Conservation (phyloP, 2,888 invertebrate species). For the Acleris cristana region DNA sequence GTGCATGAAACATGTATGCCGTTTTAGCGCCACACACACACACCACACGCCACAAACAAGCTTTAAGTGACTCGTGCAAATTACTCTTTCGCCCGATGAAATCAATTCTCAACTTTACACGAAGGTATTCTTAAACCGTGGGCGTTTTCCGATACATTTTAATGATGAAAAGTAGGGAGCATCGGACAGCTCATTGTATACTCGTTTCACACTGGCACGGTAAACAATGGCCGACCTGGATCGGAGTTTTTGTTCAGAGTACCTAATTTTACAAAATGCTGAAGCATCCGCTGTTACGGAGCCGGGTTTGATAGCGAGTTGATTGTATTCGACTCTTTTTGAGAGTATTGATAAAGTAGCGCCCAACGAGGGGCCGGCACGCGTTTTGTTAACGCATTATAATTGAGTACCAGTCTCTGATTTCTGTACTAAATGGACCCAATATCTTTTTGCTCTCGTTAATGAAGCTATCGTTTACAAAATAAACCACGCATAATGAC, state of each 20-base stretch:
- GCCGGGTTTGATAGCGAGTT: conserved; percentile 41
- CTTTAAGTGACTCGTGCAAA: conserved; percentile 22
- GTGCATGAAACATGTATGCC: conserved; percentile 54
- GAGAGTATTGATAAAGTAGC: conserved; percentile 29
- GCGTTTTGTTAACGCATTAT: too few species aligned
- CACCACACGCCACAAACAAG: conserved; percentile 27
- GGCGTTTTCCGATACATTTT: conserved; percentile 34
- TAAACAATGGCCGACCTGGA: conserved; percentile 64
- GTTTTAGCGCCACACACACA: conserved; percentile 40
- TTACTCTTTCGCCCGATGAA: conserved; percentile 23
- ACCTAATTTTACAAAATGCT: conserved; percentile 50
- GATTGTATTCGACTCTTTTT: conserved; percentile 12
- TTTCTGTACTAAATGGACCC: too few species aligned
- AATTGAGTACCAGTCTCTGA: too few species aligned
- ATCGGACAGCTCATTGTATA: conserved; percentile 29
- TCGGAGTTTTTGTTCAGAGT: conserved; percentile 56
- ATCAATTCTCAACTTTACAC: conserved; percentile 32
- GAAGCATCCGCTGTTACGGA: conserved; percentile 25
- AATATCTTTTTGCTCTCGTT: not conserved
- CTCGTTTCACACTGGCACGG: conserved; percentile 49
- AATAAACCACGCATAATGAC: conserved; percentile 34
- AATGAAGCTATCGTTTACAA: conserved; percentile 32
- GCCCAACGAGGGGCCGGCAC: conserved; percentile 40
- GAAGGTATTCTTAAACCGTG: conserved; percentile 18
- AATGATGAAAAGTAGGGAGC: conserved; percentile 33